phyloP scores from a whole-genome alignment of 2,888 invertebrate species.

The Chymomyza amoena region DNA sequence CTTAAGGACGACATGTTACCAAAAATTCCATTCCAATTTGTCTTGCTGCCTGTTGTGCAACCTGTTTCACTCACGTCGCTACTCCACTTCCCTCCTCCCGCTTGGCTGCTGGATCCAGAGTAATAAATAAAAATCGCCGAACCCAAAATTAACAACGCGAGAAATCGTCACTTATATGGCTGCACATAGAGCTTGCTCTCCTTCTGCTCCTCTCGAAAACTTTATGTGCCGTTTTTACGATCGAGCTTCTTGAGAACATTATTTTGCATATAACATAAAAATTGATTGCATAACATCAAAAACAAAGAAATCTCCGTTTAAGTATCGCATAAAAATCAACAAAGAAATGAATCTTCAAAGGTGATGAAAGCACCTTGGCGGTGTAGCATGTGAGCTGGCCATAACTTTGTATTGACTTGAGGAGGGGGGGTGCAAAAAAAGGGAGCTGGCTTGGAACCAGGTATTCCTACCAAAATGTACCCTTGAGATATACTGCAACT shows the following conservation, averaged over 20 bases:
- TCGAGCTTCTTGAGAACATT: constrained; percentile 29
- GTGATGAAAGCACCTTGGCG: neutral
- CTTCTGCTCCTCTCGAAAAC: neutral
- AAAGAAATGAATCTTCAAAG: neutral
- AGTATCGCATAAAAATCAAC: neutral
- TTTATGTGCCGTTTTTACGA: neutral
- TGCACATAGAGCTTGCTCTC: neutral
- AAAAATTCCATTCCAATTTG: neutral
- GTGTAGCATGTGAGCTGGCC: neutral
- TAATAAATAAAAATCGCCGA: constrained; percentile 12
- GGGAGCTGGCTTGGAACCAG: too few species aligned
- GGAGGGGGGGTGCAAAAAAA: too few species aligned
- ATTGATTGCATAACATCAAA: constrained; percentile 24
- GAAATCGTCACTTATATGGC: constrained; percentile 42
- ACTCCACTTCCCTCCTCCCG: neutral
- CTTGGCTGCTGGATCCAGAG: neutral
- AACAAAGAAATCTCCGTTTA: constrained; percentile 8
- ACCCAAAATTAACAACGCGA: constrained; percentile 61
- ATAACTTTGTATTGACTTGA: too few species aligned
- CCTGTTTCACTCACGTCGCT: constrained; percentile 2
- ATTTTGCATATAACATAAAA: constrained; percentile 65
- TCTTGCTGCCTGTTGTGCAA: neutral
- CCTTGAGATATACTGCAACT: too few species aligned
- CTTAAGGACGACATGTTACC: constrained; percentile 27
- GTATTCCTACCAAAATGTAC: too few species aligned